These are phyloP conservation scores for Perizoma flavofasciatum DNA, from an alignment of 2,888 invertebrate species.

Conservation along the genomic window DNA sequence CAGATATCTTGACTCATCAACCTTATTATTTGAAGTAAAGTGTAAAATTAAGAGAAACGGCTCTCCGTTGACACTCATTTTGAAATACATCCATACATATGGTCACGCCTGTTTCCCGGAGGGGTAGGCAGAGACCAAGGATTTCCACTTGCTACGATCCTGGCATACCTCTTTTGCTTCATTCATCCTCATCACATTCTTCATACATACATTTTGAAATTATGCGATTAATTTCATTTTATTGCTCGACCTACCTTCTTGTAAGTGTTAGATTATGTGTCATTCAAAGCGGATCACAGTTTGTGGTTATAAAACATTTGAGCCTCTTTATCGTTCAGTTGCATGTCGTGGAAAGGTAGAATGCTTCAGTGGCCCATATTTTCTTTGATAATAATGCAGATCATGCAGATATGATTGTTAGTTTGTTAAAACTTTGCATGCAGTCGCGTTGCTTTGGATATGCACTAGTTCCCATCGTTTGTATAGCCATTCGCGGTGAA, in stretches of 20 bases:
- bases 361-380: constrained; percentile 16
- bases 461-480: constrained; percentile 37
- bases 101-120: too few species aligned
- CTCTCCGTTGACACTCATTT: background rate
- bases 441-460: constrained; percentile 29
- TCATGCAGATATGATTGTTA: constrained; percentile 28
- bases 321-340: background rate
- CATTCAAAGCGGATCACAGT: background rate
- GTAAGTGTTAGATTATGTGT: background rate
- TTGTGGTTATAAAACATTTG: too few species aligned
- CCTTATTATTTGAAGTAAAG: background rate
- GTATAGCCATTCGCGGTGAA: constrained; percentile 23
- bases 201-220: background rate
- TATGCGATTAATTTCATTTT: background rate
- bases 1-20: constrained; percentile 3
- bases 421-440: constrained; percentile 30
- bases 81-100: too few species aligned
- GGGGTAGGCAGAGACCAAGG: too few species aligned
- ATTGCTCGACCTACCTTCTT: background rate
- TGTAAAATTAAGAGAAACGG: background rate
- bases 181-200: too few species aligned
- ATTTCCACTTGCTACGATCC: too few species aligned
- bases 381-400: constrained; percentile 7
- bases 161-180: too few species aligned
- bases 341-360: constrained; percentile 4